Conservation (phyloP, 2,888 invertebrate species). For the Mesoligia furuncula region DNA sequence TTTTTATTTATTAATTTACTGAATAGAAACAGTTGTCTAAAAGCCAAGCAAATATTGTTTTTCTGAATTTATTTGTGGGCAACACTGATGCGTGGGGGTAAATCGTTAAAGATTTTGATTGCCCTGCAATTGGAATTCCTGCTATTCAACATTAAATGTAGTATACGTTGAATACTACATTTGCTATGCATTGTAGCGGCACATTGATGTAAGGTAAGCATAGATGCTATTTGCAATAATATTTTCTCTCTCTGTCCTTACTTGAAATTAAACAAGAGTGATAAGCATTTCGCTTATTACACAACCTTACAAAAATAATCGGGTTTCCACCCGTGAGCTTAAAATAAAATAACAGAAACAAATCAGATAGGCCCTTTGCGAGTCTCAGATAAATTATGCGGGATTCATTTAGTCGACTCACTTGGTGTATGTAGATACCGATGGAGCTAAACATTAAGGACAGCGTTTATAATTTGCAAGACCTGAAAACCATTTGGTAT, state of each 20-base stretch:
- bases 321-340: background rate
- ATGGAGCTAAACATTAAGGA: slow-evolving; percentile 68
- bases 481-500: slow-evolving; percentile 81
- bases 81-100: too few relatives aligned
- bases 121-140: too few relatives aligned
- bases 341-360: slow-evolving; percentile 33
- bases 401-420: slow-evolving; percentile 42
- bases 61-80: too few relatives aligned
- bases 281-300: background rate
- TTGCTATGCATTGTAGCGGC: too few relatives aligned
- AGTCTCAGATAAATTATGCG: slow-evolving; percentile 40
- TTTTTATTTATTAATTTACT: too few relatives aligned
- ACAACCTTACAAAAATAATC: background rate
- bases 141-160: too few relatives aligned
- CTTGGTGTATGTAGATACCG: slow-evolving; percentile 51
- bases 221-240: background rate
- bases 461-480: slow-evolving; percentile 86
- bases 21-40: too few relatives aligned
- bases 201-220: background rate
- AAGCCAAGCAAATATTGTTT: too few relatives aligned
- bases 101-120: too few relatives aligned
- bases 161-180: too few relatives aligned
- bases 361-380: slow-evolving; percentile 24
- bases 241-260: background rate
- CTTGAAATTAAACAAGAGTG: background rate